These are phyloP conservation scores for Nasua narica DNA, from an alignment of 2,797 vertebrate species.

Conservation along the genomic window DNA sequence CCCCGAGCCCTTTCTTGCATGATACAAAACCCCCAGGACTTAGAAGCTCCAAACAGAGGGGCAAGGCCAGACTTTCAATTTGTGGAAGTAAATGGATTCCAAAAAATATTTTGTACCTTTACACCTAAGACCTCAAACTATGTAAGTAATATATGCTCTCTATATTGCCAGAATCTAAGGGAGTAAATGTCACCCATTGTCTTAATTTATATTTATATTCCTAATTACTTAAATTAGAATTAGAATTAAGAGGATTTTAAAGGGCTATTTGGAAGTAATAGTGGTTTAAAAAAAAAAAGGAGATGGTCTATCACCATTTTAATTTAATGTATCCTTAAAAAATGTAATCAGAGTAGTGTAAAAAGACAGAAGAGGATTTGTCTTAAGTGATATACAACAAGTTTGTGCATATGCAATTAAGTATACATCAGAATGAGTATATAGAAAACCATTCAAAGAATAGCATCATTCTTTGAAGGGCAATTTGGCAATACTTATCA, in stretches of 20 bases:
- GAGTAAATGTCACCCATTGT: constrained; percentile 50
- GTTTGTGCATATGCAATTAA: constrained; percentile 56
- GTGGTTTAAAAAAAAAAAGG: constrained; percentile 29
- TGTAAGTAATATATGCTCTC: neutral
- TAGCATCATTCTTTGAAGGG: constrained; percentile 46
- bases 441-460: constrained; percentile 49
- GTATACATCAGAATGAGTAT: constrained; percentile 49
- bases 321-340: constrained; percentile 70
- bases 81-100: neutral
- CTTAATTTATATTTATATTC: constrained; percentile 68
- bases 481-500: constrained; percentile 42
- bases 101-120: constrained; percentile 34
- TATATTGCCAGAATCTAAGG: constrained; percentile 7
- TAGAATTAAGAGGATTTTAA: constrained; percentile 68
- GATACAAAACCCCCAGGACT: neutral
- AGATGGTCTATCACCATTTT: constrained; percentile 64
- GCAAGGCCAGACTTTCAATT: neutral
- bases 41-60: neutral
- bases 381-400: constrained; percentile 54
- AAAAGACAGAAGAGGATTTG: constrained; percentile 59
- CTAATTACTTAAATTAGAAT: constrained; percentile 73
- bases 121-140: constrained; percentile 32
- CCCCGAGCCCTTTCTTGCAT: neutral
- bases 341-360: constrained; percentile 64
- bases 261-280: constrained; percentile 69